Evolutionary conservation across 2,888 invertebrate genomes (phyloP).

Genomic region (Fabriciana adippe): DNA sequence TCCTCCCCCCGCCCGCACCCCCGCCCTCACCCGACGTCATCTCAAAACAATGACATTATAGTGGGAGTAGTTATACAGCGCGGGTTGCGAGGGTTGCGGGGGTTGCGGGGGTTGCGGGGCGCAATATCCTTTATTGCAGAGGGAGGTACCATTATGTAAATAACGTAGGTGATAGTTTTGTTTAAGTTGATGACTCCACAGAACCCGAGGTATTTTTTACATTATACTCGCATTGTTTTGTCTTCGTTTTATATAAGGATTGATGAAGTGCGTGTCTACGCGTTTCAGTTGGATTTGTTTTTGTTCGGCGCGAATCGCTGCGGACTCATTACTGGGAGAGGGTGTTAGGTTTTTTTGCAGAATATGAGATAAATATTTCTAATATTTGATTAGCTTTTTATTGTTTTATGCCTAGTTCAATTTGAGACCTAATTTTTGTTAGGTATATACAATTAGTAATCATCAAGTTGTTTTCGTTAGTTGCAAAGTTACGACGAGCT

Average conservation of each 20-base stretch:
- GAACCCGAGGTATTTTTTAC: conserved; percentile 19
- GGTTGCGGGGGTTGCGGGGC: conserved; percentile 6
- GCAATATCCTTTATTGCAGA: conserved; percentile 39
- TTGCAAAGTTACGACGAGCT: too few relatives aligned
- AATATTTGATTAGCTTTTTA: too few relatives aligned
- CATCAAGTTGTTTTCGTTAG: too few relatives aligned
- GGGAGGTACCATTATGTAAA: conserved; percentile 37
- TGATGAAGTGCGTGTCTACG: conserved; percentile 19
- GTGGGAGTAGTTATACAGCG: conserved; percentile 39
- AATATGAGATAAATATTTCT: too few relatives aligned
- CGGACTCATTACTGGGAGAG: too few relatives aligned
- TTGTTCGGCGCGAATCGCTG: background rate
- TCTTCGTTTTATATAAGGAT: conserved; percentile 8
- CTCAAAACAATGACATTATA: conserved; percentile 62
- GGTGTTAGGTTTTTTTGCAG: too few relatives aligned
- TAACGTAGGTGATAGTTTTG: conserved; percentile 38
- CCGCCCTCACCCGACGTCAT: conserved; percentile 44
- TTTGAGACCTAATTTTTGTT: too few relatives aligned
- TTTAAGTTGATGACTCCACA: conserved; percentile 25
- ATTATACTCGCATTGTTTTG: conserved; percentile 16
- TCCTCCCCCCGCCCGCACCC: conserved; percentile 30
- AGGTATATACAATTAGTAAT: too few relatives aligned
- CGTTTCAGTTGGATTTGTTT: conserved; percentile 4
- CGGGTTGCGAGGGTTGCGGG: background rate
- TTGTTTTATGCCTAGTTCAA: too few relatives aligned